phyloP scores from a whole-genome alignment of 2,888 invertebrate species.

The Phorcus lineatus region DNA sequence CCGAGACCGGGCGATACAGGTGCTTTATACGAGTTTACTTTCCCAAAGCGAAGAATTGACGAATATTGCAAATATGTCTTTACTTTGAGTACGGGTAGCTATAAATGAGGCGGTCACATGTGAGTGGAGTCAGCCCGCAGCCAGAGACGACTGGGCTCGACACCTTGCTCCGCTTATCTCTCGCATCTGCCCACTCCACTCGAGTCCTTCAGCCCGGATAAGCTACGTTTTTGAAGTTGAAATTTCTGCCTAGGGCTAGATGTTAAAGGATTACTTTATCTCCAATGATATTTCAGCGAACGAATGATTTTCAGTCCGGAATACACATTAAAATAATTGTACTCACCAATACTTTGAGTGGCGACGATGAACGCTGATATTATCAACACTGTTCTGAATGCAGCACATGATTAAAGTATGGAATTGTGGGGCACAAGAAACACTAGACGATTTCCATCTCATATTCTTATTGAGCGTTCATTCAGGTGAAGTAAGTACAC shows the following conservation, averaged over 20 bases:
- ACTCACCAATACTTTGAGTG: not conserved
- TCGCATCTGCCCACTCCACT: not conserved
- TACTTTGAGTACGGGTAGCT: not conserved
- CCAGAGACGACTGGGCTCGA: not conserved
- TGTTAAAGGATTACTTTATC: not conserved
- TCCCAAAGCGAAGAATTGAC: not conserved
- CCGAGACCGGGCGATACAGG: not conserved
- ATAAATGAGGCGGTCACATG: not conserved
- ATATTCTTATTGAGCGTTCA: too few relatives aligned
- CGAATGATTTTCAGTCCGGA: not conserved
- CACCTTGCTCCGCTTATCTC: not conserved
- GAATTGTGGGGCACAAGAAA: too few relatives aligned
- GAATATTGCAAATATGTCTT: slow-evolving; percentile 8
- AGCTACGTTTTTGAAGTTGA: slow-evolving; percentile 4
- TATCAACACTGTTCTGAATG: not conserved
- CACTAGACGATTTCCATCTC: too few relatives aligned
- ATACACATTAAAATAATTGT: not conserved
- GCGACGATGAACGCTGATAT: not conserved
- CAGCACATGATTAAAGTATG: too few relatives aligned
- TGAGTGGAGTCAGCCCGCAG: not conserved
- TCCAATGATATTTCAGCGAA: not conserved
- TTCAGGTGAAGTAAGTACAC: too few relatives aligned
- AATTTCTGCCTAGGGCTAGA: not conserved
- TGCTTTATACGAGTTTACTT: not conserved
- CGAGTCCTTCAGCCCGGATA: not conserved